These are phyloP conservation scores for Rhea americana DNA, from an alignment of 2,113 vertebrate species.

Conservation along the genomic window DNA sequence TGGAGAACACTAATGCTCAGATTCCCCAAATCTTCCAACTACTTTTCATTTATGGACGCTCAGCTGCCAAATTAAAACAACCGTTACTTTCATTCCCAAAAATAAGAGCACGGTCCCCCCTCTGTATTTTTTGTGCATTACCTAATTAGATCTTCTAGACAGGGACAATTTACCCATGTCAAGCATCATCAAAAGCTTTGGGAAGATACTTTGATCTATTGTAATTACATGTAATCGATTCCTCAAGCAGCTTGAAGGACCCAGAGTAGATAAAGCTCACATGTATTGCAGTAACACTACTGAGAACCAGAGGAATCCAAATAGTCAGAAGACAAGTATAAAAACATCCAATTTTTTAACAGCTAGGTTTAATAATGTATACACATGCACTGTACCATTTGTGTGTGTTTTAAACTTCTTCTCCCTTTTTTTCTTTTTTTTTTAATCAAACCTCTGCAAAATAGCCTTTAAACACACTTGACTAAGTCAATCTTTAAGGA, in stretches of 20 bases:
- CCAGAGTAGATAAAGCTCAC: background rate
- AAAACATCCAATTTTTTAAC: background rate
- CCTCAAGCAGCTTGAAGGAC: background rate
- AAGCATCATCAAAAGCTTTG: background rate
- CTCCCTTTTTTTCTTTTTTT: background rate
- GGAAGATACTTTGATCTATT: background rate
- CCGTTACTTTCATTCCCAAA: background rate
- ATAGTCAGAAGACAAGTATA: background rate
- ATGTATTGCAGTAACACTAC: background rate
- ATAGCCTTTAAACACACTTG: slow-evolving; percentile 12
- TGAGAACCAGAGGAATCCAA: background rate
- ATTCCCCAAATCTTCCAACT: background rate
- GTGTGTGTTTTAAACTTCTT: background rate
- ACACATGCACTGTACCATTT: accelerated
- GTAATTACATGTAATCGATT: accelerated
- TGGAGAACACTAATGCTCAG: background rate
- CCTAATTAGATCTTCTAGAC: background rate
- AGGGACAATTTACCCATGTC: background rate
- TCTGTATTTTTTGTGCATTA: background rate
- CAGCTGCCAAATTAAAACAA: background rate
- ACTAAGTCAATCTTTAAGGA: slow-evolving; percentile 29
- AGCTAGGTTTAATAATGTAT: background rate
- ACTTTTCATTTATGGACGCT: background rate
- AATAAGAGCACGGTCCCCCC: background rate
- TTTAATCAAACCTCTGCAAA: background rate